phyloP scores from a whole-genome alignment of 2,888 invertebrate species.

The Halictus quadricinctus region DNA sequence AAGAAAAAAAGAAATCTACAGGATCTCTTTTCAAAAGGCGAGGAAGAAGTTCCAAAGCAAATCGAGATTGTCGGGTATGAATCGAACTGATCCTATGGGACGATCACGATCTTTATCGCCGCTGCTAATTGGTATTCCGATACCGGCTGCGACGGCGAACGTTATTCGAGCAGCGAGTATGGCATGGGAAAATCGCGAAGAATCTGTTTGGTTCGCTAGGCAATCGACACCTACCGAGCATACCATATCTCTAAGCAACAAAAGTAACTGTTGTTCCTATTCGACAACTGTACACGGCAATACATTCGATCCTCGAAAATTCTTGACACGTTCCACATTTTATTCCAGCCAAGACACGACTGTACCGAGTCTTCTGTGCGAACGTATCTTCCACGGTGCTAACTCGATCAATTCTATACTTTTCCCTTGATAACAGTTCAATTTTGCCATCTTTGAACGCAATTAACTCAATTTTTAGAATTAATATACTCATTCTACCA shows the following conservation, averaged over 20 bases:
- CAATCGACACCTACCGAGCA: slow-evolving; percentile 48
- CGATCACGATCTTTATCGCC: slow-evolving; percentile 64
- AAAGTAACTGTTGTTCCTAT: slow-evolving; percentile 16
- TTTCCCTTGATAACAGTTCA: too few relatives aligned
- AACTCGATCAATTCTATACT: not conserved
- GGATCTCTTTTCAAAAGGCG: not conserved
- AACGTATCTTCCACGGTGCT: not conserved
- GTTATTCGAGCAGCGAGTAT: slow-evolving; percentile 64
- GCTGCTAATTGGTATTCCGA: slow-evolving; percentile 66
- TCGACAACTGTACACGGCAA: not conserved
- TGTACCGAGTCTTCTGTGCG: not conserved
- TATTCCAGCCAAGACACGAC: not conserved
- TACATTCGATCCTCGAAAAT: not conserved
- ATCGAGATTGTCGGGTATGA: not conserved
- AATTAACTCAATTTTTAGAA: too few relatives aligned
- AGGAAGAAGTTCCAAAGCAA: not conserved
- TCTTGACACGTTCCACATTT: not conserved
- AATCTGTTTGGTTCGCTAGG: slow-evolving; percentile 59
- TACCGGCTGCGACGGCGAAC: slow-evolving; percentile 51
- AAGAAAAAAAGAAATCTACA: not conserved
- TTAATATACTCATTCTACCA: too few relatives aligned
- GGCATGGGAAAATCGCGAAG: slow-evolving; percentile 69
- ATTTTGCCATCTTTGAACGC: too few relatives aligned
- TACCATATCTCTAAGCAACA: slow-evolving; percentile 44
- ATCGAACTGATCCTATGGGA: slow-evolving; percentile 32